phyloP scores from a whole-genome alignment of 2,113 vertebrate species.

The Macroglossus sobrinus region DNA sequence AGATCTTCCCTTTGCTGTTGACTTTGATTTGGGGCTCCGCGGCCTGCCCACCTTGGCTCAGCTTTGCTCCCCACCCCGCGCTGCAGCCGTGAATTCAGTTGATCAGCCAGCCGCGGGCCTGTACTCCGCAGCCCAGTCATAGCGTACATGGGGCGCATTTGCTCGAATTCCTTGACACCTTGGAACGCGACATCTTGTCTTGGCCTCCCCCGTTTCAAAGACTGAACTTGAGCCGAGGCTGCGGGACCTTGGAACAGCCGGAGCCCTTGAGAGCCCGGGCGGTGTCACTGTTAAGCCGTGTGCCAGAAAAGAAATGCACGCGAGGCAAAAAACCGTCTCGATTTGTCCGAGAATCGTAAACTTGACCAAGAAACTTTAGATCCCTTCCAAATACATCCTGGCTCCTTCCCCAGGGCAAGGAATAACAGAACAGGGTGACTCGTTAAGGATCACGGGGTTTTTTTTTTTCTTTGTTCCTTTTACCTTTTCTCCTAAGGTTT shows the following conservation, averaged over 20 bases:
- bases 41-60: background rate
- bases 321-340: background rate
- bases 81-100: background rate
- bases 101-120: background rate
- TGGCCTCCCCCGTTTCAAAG: background rate
- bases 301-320: background rate
- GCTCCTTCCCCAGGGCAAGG: conserved; percentile 30
- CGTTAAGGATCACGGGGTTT: background rate
- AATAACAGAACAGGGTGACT: background rate
- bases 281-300: background rate
- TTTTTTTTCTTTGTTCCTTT: background rate
- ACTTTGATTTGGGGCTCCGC: background rate
- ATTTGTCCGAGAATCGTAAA: conserved; percentile 22
- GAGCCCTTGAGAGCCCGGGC: background rate
- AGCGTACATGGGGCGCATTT: background rate
- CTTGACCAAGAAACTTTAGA: conserved; percentile 23
- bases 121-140: background rate
- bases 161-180: background rate
- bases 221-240: background rate
- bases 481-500: background rate
- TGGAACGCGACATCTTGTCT: conserved; percentile 51
- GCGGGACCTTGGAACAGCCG: background rate
- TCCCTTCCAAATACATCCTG: background rate
- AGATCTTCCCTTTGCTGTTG: background rate
- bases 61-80: background rate